Percentiles rank a stretch among this genome's conserved stretches.
Evolutionary conservation across 2,113 vertebrate genomes (phyloP).

Genomic region (Halichoeres trimaculatus): DNA sequence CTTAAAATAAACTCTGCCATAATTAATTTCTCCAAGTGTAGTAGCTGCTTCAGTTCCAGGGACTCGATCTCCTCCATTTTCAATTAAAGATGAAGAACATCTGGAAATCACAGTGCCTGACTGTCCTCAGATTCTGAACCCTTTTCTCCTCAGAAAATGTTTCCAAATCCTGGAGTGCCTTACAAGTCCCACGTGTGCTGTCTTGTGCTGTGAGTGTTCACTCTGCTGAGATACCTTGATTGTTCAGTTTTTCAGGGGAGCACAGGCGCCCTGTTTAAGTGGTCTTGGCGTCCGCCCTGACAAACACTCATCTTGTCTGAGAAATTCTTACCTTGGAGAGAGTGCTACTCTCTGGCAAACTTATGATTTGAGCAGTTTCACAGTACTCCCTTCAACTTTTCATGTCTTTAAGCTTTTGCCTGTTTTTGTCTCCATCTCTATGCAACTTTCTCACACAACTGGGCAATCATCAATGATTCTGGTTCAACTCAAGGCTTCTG

Average conservation of each 20-base stretch:
- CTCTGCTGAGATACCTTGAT: constrained; percentile 1
- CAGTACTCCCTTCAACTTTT: background rate
- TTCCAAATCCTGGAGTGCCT: constrained; percentile 17
- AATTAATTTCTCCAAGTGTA: too few species aligned
- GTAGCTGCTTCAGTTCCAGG: too few species aligned
- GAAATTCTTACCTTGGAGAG: background rate
- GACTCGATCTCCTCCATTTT: constrained; percentile 1
- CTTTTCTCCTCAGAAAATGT: constrained; percentile 7
- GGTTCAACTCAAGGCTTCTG: too few species aligned
- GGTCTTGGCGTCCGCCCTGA: constrained; percentile 2
- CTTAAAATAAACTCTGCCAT: too few species aligned
- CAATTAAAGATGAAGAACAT: background rate
- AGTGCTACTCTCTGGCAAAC: background rate
- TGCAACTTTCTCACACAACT: background rate
- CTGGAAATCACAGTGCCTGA: background rate
- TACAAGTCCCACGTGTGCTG: constrained; percentile 23
- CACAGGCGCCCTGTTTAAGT: background rate
- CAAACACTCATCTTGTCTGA: background rate
- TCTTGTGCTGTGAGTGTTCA: constrained; percentile 6
- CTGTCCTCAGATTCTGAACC: constrained; percentile 3
- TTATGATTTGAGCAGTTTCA: background rate
- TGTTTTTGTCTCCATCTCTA: background rate
- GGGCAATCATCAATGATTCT: background rate
- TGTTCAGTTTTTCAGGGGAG: constrained; percentile 7
- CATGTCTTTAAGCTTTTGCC: background rate